These are phyloP conservation scores for Noturus placidus DNA, from an alignment of 2,113 vertebrate species.

Conservation along the genomic window DNA sequence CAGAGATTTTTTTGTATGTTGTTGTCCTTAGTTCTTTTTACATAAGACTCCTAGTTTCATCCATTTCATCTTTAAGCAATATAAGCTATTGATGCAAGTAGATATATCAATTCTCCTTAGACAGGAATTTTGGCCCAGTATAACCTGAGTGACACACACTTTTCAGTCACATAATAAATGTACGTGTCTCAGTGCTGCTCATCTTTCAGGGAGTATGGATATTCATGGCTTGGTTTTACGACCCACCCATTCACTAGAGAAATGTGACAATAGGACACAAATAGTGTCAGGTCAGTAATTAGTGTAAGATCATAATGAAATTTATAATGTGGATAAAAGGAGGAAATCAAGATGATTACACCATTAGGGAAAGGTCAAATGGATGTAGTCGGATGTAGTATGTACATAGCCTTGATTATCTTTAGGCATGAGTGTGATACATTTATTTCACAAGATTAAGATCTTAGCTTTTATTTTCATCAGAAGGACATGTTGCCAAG, in stretches of 20 bases:
- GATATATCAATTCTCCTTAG: conserved; percentile 15
- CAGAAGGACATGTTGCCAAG: background rate
- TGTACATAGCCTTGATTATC: background rate
- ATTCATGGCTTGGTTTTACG: conserved; percentile 44
- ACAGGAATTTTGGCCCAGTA: conserved; percentile 28
- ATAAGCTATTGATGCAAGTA: conserved; percentile 15
- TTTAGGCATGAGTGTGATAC: background rate
- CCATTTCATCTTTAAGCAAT: background rate
- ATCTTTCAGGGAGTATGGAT: conserved; percentile 44
- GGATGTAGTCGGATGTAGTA: conserved; percentile 1
- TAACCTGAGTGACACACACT: conserved; percentile 28
- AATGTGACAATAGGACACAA: conserved; percentile 47
- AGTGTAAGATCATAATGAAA: conserved; percentile 19
- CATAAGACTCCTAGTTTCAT: background rate
- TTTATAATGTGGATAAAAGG: conserved; percentile 4
- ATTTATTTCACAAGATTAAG: conserved; percentile 15
- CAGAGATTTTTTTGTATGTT: background rate
- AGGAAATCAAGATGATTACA: conserved; percentile 3
- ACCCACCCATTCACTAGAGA: conserved; percentile 36
- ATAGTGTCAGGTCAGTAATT: conserved; percentile 45
- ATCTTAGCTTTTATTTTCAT: background rate
- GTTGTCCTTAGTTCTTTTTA: background rate
- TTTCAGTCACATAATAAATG: conserved; percentile 43
- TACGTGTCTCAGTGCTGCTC: conserved; percentile 41
- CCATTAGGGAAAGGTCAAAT: conserved; percentile 12